These are phyloP conservation scores for Cichladusa arquata DNA, from an alignment of 2,113 vertebrate species.

Conservation along the genomic window DNA sequence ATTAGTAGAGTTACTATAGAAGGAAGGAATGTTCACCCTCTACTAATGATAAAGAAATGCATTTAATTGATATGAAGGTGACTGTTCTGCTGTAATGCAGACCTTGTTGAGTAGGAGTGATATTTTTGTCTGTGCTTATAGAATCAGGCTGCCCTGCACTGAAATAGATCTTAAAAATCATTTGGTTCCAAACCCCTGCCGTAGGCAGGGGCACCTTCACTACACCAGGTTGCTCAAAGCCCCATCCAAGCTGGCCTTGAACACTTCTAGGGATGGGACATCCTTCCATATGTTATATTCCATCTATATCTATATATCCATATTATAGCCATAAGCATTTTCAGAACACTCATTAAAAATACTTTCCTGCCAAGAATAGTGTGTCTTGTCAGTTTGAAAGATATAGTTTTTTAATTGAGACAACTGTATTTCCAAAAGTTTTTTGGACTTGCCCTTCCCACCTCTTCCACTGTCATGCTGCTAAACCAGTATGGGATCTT, in stretches of 20 bases:
- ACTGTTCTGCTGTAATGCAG: background rate
- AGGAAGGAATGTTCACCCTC: background rate
- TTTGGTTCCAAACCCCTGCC: background rate
- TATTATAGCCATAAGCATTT: background rate
- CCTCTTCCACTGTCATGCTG: background rate
- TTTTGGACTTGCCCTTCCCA: background rate
- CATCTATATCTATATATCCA: fast-evolving
- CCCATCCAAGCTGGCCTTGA: background rate
- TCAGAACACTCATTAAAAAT: background rate
- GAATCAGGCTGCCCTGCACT: background rate
- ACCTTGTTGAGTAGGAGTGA: background rate
- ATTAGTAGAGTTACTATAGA: background rate
- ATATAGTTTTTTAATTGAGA: background rate
- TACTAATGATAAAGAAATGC: background rate
- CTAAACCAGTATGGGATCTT: background rate
- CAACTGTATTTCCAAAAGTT: background rate
- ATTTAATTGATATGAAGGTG: background rate
- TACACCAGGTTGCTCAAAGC: background rate
- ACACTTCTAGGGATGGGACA: background rate
- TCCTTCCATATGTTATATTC: background rate
- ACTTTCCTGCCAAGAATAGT: background rate
- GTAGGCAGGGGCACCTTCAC: background rate
- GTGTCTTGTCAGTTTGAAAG: background rate
- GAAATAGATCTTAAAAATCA: fast-evolving
- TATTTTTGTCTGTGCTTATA: background rate